Conservation (phyloP, 1,140 invertebrate genomes). For the Papilio polyxenes region DNA sequence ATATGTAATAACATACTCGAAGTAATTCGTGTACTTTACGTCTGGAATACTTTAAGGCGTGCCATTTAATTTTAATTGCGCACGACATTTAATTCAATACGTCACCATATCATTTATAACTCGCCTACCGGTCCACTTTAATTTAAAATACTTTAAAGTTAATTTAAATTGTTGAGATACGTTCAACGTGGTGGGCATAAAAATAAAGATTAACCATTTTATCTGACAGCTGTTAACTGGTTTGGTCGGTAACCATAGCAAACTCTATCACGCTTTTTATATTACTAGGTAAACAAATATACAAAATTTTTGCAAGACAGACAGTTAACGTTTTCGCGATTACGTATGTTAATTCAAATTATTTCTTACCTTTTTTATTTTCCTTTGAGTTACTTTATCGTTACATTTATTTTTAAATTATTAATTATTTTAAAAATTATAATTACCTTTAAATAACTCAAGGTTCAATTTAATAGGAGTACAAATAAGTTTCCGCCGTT, state of each 20-base stretch:
- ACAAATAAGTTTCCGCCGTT: too few relatives aligned
- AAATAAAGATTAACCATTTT: constrained; percentile 35
- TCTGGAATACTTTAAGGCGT: background rate
- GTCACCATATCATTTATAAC: constrained; percentile 19
- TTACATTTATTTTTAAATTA: background rate
- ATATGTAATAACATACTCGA: background rate
- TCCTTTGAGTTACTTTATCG: background rate
- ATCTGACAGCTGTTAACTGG: constrained; percentile 16
- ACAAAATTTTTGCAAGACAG: too few relatives aligned
- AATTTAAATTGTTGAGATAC: constrained; percentile 32
- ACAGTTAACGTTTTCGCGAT: background rate
- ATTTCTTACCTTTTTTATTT: background rate
- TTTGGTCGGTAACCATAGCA: background rate
- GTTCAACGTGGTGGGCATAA: constrained; percentile 30
- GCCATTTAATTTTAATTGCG: constrained; percentile 27
- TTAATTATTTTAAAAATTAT: background rate
- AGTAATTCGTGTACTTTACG: background rate
- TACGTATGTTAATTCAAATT: background rate
- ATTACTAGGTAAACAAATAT: background rate
- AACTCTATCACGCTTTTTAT: background rate
- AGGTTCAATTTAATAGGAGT: too few relatives aligned
- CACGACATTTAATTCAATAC: constrained; percentile 20
- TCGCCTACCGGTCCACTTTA: constrained; percentile 15
- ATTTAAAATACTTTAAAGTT: constrained; percentile 27
- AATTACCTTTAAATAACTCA: constrained; percentile 21